Evolutionary conservation across 2,888 invertebrate genomes (phyloP), one percentile per base, ranked within the genome.

Genomic region (Beris chalybata): DNA sequence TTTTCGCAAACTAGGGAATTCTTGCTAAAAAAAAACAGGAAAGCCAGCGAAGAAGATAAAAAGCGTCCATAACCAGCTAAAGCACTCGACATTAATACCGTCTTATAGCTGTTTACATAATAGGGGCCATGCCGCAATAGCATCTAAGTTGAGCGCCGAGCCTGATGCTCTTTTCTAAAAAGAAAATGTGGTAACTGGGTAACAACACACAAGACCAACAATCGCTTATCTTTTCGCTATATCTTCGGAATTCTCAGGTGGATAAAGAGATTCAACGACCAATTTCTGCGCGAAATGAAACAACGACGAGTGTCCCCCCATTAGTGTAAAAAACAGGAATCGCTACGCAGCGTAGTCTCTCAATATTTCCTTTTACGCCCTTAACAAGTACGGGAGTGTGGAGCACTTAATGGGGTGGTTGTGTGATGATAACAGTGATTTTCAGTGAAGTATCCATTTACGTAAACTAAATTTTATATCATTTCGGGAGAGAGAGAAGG

Each of bases 71-170:
- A 65, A 67, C 64, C 58, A 67, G 59, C 65, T 61, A 52, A 67
- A 65, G 67, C 65, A 67, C 67, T 67, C 67, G 58, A 65, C 64
- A 65, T 67, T 67, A 67, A 67, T 67, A 64, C 67, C 67, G 59
- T 65, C 67, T 67, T 67, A 67, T 67, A 59, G 67, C 57, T 65
- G 67, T 67, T 67, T 57, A 65, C 67, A 67, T 55, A 67, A 67
- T 67, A 22, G 64, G 59, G 65, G 61, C 53, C 64, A 65, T 47
- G 48, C 57, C 64, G 58, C 64, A 55, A 48, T 38, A 4, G 38
- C 9, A 38, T 50, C 63, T 63, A 52, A 48, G 50, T 30, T 50
- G 13, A 32, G 38, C 38, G 38, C 38, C 3, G 9, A 38, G 38
- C 38, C 9, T 38, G 38, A 38, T 38, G 38, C 38, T 38, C 38